These are phyloP conservation scores for Cyclargus thomasi DNA, from an alignment of 1,140 invertebrate species.

Conservation along the genomic window DNA sequence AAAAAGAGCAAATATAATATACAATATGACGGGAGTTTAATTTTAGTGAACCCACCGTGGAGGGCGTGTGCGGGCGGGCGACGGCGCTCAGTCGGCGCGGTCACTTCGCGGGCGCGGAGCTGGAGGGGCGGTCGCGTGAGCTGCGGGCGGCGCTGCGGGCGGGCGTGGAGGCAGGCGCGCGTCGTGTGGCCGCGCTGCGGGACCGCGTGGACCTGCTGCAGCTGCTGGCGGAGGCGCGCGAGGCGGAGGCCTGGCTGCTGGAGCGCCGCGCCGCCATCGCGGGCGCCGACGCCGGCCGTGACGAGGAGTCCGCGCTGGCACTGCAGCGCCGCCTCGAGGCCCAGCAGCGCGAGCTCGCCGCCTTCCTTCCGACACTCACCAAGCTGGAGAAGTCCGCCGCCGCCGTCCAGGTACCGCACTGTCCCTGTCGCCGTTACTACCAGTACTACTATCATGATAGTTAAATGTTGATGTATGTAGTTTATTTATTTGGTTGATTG, in stretches of 20 bases:
- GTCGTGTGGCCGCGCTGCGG: constrained; percentile 81
- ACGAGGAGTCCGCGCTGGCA: constrained; percentile 90
- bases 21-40: neutral
- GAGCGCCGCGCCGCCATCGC: constrained; percentile 87
- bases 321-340: constrained; percentile 88
- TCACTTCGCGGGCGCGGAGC: constrained; percentile 86
- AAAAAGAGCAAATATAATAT: too few species aligned
- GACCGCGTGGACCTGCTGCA: constrained; percentile 92
- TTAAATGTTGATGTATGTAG: too few species aligned
- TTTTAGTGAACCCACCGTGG: constrained; percentile 85
- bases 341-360: constrained; percentile 83
- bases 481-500: too few species aligned
- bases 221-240: constrained; percentile 90
- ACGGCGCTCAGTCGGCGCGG: constrained; percentile 87
- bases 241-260: constrained; percentile 90
- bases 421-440: neutral
- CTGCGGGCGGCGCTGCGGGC: constrained; percentile 80
- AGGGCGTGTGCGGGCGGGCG: constrained; percentile 81
- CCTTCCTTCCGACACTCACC: constrained; percentile 35
- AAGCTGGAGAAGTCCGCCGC: constrained; percentile 38
- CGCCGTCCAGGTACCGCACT: neutral
- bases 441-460: too few species aligned
- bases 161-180: constrained; percentile 82
- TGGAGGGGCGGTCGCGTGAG: constrained; percentile 80
- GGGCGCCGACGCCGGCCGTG: constrained; percentile 87